These are phyloP conservation scores for Pocota personata DNA, from an alignment of 2,888 invertebrate species.

Conservation along the genomic window DNA sequence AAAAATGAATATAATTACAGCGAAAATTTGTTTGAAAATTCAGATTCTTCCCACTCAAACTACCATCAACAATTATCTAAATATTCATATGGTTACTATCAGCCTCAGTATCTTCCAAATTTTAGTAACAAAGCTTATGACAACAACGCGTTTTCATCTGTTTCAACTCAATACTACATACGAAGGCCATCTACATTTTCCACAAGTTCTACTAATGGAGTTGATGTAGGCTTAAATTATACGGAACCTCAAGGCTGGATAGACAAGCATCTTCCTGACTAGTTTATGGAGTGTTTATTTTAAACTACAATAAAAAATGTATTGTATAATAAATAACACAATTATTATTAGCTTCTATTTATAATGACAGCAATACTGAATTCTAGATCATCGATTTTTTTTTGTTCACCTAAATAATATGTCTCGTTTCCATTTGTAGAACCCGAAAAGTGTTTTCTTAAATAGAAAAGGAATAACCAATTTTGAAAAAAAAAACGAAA, in stretches of 20 bases:
- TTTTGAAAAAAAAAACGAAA: conserved; percentile 1
- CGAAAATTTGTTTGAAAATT: conserved; percentile 52
- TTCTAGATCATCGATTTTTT: conserved; percentile 37
- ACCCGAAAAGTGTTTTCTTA: conserved; percentile 16
- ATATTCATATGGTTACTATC: conserved; percentile 79
- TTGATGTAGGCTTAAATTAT: conserved; percentile 57
- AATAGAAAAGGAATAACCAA: neutral
- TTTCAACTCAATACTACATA: conserved; percentile 54
- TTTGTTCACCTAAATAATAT: neutral
- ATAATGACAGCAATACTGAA: conserved; percentile 47
- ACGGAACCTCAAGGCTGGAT: conserved; percentile 66
- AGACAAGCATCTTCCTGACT: conserved; percentile 61
- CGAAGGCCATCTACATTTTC: conserved; percentile 53
- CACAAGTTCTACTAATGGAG: conserved; percentile 52
- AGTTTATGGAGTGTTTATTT: conserved; percentile 40
- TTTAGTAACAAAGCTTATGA: conserved; percentile 75
- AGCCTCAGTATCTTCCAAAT: conserved; percentile 79
- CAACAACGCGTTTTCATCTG: conserved; percentile 44
- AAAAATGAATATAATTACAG: conserved; percentile 49
- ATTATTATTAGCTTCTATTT: conserved; percentile 60
- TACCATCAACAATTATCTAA: conserved; percentile 78
- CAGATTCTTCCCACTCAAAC: conserved; percentile 44
- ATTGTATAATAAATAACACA: conserved; percentile 56
- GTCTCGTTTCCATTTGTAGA: conserved; percentile 20
- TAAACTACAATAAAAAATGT: conserved; percentile 28